These are phyloP conservation scores for Aporrectodea caliginosa DNA, from an alignment of 1,140 invertebrate genomes.

Conservation along the genomic window DNA sequence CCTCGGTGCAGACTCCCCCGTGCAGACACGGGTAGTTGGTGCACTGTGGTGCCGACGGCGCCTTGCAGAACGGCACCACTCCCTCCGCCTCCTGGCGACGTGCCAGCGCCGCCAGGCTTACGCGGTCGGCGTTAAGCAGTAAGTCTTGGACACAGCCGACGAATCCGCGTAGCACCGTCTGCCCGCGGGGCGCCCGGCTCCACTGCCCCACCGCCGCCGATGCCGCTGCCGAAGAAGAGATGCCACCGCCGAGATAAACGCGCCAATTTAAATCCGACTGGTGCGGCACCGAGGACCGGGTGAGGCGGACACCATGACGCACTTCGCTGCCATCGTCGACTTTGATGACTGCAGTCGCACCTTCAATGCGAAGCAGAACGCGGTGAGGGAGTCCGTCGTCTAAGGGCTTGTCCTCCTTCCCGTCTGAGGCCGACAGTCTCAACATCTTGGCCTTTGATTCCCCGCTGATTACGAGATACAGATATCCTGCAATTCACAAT, in stretches of 20 bases:
- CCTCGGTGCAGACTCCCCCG: constrained; percentile 81
- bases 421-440: not conserved
- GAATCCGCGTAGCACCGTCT: constrained; percentile 63
- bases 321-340: not conserved
- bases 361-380: not conserved
- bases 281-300: not conserved
- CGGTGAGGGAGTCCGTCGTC: not conserved
- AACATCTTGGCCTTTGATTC: not conserved
- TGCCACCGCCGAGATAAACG: not conserved
- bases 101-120: constrained; percentile 84
- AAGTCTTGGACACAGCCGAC: constrained; percentile 93
- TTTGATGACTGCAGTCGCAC: not conserved
- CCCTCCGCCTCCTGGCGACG: constrained; percentile 76
- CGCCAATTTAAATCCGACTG: not conserved
- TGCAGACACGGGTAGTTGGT: constrained; percentile 75
- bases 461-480: not conserved
- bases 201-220: not conserved
- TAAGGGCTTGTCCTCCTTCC: not conserved
- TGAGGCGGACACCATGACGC: not conserved
- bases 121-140: constrained; percentile 82
- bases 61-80: not conserved
- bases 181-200: too few relatives aligned
- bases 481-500: not conserved
- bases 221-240: too few relatives aligned
- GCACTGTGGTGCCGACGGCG: not conserved